These are phyloP conservation scores for Villa cingulata DNA, from an alignment of 2,888 invertebrate species.

Conservation along the genomic window DNA sequence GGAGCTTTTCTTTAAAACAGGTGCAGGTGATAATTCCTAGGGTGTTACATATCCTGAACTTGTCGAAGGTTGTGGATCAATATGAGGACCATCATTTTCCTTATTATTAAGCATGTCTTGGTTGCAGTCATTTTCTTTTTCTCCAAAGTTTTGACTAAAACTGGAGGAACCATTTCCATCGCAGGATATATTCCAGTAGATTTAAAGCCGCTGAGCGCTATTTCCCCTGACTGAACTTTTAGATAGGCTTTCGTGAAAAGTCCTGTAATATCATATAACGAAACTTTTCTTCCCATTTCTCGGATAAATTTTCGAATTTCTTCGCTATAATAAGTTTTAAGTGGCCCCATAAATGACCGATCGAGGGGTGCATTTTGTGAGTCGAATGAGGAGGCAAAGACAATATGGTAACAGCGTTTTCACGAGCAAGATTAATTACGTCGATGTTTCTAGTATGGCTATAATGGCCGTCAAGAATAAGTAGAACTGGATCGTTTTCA, in stretches of 20 bases:
- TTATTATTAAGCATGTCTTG: too few relatives aligned
- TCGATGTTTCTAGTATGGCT: constrained; percentile 13
- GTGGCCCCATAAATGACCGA: constrained; percentile 12
- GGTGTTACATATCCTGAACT: constrained; percentile 3
- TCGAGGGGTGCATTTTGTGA: constrained; percentile 11
- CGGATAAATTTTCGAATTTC: constrained; percentile 10
- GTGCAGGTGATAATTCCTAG: constrained; percentile 10
- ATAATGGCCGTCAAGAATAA: constrained; percentile 14
- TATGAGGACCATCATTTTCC: background rate
- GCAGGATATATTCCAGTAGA: constrained; percentile 12
- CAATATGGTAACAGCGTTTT: constrained; percentile 10
- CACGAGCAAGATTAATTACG: constrained; percentile 8
- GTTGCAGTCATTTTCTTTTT: background rate
- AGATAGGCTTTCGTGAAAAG: constrained; percentile 11
- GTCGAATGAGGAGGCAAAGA: constrained; percentile 12
- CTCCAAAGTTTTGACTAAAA: too few relatives aligned
- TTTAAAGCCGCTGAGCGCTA: constrained; percentile 12
- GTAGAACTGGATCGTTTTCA: constrained; percentile 9
- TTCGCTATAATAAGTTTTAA: constrained; percentile 13
- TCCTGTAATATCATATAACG: constrained; percentile 8
- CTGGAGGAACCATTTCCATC: too few relatives aligned
- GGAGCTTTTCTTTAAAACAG: background rate
- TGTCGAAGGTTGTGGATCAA: background rate
- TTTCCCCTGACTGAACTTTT: constrained; percentile 11
- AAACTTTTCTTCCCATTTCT: constrained; percentile 8